A percentile compares a stretch with the other conserved stretches of the same genome.
Conservation (phyloP, 2,888 invertebrate species). For the Syrista parreyssii region DNA sequence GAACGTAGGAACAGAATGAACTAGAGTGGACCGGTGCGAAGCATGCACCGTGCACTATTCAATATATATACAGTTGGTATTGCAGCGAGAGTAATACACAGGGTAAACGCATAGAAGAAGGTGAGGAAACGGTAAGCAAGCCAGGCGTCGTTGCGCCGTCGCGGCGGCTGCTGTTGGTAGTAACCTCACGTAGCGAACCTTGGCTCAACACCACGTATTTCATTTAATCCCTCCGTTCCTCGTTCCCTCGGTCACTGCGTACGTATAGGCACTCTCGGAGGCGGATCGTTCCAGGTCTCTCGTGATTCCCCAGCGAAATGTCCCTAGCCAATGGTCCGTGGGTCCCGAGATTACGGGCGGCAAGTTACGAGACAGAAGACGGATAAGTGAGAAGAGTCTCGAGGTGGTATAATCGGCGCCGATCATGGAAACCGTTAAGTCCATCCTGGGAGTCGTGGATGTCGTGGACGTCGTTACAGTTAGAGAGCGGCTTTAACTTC, state of each 20-base stretch:
- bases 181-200: conserved; percentile 43
- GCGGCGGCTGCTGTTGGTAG: conserved; percentile 26
- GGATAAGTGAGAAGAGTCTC: not conserved
- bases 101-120: not conserved
- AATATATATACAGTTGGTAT: not conserved
- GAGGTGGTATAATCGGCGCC: not conserved
- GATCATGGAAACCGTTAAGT: not conserved
- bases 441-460: not conserved
- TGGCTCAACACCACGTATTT: conserved; percentile 26
- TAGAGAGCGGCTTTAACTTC: not conserved
- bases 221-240: conserved; percentile 10
- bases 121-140: not conserved
- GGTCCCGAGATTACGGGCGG: not conserved
- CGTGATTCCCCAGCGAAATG: not conserved
- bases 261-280: not conserved
- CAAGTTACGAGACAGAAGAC: not conserved
- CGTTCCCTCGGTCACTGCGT: not conserved
- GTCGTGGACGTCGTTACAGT: not conserved
- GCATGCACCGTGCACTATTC: not conserved
- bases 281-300: not conserved
- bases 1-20: not conserved
- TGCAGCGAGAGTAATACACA: not conserved
- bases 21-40: not conserved
- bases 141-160: not conserved
- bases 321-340: not conserved